These are phyloP conservation scores for Mimumesa dahlbomi DNA, from an alignment of 2,888 invertebrate species.

Conservation along the genomic window DNA sequence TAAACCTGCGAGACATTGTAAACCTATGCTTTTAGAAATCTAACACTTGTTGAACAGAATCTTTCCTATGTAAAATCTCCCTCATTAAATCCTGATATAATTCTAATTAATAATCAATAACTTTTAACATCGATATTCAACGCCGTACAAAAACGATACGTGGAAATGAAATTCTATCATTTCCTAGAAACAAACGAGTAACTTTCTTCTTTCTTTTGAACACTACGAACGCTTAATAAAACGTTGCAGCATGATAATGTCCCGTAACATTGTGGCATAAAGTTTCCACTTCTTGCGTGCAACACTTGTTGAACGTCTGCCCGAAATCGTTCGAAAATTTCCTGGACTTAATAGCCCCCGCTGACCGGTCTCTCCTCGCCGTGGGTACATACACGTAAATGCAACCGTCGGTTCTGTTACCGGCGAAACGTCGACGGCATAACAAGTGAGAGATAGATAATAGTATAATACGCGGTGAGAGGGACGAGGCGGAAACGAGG, in stretches of 20 bases:
- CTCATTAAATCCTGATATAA: no score
- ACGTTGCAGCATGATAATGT: conserved; percentile 8
- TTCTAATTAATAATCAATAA: no score
- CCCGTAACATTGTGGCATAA: conserved; percentile 17
- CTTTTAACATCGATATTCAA: no score
- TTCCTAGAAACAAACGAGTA: not conserved
- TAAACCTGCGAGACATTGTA: no score
- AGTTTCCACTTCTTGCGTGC: conserved; percentile 14
- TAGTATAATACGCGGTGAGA: conserved; percentile 58
- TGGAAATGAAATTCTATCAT: not conserved
- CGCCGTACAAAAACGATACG: no score
- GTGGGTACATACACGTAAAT: conserved; percentile 35
- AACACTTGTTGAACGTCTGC: conserved; percentile 43
- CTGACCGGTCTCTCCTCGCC: conserved; percentile 38
- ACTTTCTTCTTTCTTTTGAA: no score
- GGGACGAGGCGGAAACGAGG: conserved; percentile 65
- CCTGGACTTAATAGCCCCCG: conserved; percentile 39
- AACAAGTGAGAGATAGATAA: conserved; percentile 65
- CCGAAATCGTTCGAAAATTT: conserved; percentile 32
- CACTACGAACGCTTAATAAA: not conserved
- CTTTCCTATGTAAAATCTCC: no score
- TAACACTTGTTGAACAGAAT: no score
- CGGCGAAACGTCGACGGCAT: conserved; percentile 59
- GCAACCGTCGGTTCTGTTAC: conserved; percentile 47
- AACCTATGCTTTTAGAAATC: no score